These are phyloP conservation scores for Cephonodes hylas DNA, from an alignment of 2,888 invertebrate genomes.

Conservation along the genomic window DNA sequence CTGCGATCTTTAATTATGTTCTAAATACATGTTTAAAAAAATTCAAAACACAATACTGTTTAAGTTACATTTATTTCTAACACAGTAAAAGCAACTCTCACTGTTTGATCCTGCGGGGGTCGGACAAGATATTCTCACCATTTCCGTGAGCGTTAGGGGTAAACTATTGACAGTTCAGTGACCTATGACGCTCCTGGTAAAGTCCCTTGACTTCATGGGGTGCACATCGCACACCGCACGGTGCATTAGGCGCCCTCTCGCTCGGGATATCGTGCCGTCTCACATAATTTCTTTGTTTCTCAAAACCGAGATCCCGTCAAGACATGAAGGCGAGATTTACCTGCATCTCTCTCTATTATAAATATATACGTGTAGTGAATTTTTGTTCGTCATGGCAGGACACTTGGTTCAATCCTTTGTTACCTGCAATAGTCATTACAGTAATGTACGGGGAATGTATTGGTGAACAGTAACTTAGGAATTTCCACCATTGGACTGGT, in stretches of 20 bases:
- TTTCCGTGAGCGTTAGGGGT: constrained; percentile 47
- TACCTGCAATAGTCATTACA: background rate
- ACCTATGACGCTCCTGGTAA: constrained; percentile 56
- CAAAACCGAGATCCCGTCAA: constrained; percentile 17
- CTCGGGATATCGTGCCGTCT: constrained; percentile 49
- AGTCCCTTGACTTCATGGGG: constrained; percentile 71
- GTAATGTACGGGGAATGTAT: background rate
- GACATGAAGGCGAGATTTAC: background rate
- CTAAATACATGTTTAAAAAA: too few species aligned
- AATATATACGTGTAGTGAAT: background rate
- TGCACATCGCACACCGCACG: constrained; percentile 56
- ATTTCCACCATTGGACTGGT: background rate
- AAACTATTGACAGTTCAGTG: constrained; percentile 65
- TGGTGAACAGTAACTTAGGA: background rate
- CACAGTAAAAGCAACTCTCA: background rate
- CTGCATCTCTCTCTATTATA: background rate
- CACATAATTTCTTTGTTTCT: constrained; percentile 50
- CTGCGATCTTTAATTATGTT: background rate
- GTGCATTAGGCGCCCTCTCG: constrained; percentile 52
- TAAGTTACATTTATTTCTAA: background rate
- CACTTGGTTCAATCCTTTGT: background rate
- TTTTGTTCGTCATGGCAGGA: background rate
- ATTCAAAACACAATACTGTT: background rate
- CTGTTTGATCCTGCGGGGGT: constrained; percentile 19
- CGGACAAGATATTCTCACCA: constrained; percentile 32